Base-by-base conservation (phyloP, 2,113 vertebrate genomes). In the Notothenia rossii region DNA sequence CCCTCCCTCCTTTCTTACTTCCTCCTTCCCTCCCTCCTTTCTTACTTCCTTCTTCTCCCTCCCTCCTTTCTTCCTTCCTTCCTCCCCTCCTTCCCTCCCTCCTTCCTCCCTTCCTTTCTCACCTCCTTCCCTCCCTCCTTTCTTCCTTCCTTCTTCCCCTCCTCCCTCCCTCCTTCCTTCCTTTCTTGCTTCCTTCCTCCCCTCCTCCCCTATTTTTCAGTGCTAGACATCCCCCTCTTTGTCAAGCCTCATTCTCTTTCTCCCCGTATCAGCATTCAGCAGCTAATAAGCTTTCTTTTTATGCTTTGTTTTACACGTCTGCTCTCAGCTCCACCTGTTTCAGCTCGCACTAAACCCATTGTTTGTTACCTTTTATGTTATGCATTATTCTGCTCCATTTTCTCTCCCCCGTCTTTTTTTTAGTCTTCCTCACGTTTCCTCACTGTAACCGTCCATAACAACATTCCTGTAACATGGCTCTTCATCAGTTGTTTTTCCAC, bases 161-260 rank as follows among this genome's bases (percentile, higher is more conserved):
- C 25, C 25, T 25, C 2, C 25, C 25, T 25, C 25, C 25, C 25
- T 25, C 25, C 25, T 2, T 25, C 25, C 25, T 25, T 25, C 25
- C 25, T 2, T 25, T 2, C 25, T 2, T 25, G 2, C 25, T 25
- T 2, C 25, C 25, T 2, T 25, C 25, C 2, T 2, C 2, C 25
- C 25, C 25, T 25, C 2, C 25, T 25, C 2, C 25, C 25, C 29
- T 29, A 0, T 3, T 29, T 3, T 29, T 29, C 29, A 29, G 29
- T 29, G 29, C 3, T 29, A 29, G 29, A 4, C 29, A 3, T 29
- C 29, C 69, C 8, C 10, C 11, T 66, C 63, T 71, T 18, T 74
- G 67, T 80, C 43, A 63, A 81, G 54, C 68, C 64, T 82, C 54
- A 64, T 77, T 69, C 48, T 18, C 15, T 61, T 84, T 50, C 58